phyloP scores from a whole-genome alignment of 2,888 invertebrate genomes.

The Lasius platythorax region DNA sequence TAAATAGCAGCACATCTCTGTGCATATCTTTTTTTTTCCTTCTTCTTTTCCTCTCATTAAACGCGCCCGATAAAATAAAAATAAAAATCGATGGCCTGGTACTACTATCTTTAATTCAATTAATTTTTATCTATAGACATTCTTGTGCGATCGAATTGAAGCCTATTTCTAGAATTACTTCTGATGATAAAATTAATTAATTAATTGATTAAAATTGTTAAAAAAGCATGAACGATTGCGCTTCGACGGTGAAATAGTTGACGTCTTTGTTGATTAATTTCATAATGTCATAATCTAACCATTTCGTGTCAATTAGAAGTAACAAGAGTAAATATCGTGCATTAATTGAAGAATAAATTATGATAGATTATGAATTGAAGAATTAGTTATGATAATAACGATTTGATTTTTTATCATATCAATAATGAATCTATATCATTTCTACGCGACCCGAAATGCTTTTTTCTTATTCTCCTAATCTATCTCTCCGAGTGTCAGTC shows the following conservation, averaged over 20 bases:
- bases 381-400: neutral
- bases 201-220: neutral
- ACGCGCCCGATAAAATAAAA: neutral
- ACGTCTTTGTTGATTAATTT: neutral
- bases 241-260: no score
- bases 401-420: neutral
- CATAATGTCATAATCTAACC: neutral
- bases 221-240: neutral
- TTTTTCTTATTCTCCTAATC: neutral
- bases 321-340: neutral
- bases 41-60: neutral
- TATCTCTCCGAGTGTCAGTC: neutral
- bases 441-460: neutral
- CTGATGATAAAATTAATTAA: neutral
- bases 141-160: neutral
- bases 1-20: slow-evolving; percentile 11
- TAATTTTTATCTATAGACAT: neutral
- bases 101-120: neutral
- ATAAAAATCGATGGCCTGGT: neutral
- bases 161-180: neutral
- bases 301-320: neutral
- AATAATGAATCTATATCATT: neutral
- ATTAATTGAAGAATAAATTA: neutral
- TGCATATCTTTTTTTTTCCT: neutral
- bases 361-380: no score